Evolutionary conservation across 2,888 invertebrate genomes (phyloP), one percentile per base, ranked within the genome.

Genomic region (Miltochrista miniata): DNA sequence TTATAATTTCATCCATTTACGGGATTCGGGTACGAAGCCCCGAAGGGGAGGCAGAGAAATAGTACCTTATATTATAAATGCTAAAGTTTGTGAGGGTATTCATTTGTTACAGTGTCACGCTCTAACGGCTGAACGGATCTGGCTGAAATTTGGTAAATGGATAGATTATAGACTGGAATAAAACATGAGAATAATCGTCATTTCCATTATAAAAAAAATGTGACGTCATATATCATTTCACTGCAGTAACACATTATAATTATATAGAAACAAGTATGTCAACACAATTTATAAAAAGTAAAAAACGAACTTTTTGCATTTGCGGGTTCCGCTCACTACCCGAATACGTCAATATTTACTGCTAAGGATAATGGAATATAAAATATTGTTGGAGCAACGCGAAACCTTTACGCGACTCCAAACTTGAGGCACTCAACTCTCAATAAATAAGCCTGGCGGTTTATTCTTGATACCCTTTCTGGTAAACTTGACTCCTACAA

Each of bases 151-250:
- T n/a, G n/a, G n/a, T n/a, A n/a, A n/a, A n/a, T n/a, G n/a, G n/a
- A n/a, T n/a, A n/a, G n/a, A n/a, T n/a, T n/a, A n/a, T n/a, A n/a
- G n/a, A n/a, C n/a, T n/a, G n/a, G n/a, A n/a, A n/a, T n/a, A n/a
- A n/a, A n/a, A n/a, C n/a, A n/a, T n/a, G n/a, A n/a, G n/a, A n/a
- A n/a, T n/a, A n/a, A n/a, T 13, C 13, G 35, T 35, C 12, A 8
- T 9, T 13, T 2, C 2, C 7, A 7, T 1, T 2, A 35, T 13
- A 24, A 38, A 51, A 48, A 24, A 24, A 24, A 4, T 24, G 18
- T 5, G n/a, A 24, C 49, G 48, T 53, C 48, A 65, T 65, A 65
- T 61, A 63, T 65, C 56, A 60, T 56, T 54, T 47, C 47, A 62
- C 54, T 54, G n/a, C 41, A n/a, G n/a, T 4, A 24, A 24, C 3